Base-by-base conservation (phyloP, 1,140 invertebrate species). In the Trinorchestia longiramus region DNA sequence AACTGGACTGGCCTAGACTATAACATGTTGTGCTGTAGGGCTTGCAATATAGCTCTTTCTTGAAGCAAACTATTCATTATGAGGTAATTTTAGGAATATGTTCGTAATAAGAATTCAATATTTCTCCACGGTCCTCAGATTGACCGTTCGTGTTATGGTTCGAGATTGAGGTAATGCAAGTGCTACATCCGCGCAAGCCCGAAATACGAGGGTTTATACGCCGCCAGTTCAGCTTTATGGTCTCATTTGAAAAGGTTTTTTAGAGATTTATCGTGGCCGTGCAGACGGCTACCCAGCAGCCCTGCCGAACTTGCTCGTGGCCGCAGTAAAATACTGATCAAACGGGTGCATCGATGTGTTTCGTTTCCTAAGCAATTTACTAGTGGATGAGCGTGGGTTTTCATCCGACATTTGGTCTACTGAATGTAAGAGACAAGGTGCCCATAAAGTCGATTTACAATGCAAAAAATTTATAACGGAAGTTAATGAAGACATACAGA, bases 201-300 rank as follows among this genome's bases (percentile, higher is more conserved):
- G 28, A 77, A 77, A 77, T 77, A 77, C 62, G 62, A 77, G 62
- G 62, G 62, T 36, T 77, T 77, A 77, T 77, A 77, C 62, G 62
- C 62, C 62, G 62, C 62, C 62, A 77, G 62, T 77, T 77, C 62
- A 77, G 62, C 62, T 77, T 77, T 77, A 77, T 77, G 62, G 62
- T 77, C 62, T 77, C 62, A 77, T 77, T 77, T 36, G 62, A 77
- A 77, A 77, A 77, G 62, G 15, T 77, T 77, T 77, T 77, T 11
- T 23, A 77, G 62, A 77, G 62, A 77, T 77, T 77, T 77, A 77
- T 77, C 62, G 62, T 28, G 62, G 62, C 62, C 36, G 28, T 28
- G 62, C 62, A 77, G 62, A 15, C 62, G 11, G 62, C 28, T 36
- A 28, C 28, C 62, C 62, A 3, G 62, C 62, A 19, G 47, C 62